phyloP scores from a whole-genome alignment of 2,113 vertebrate species.

The Pygoscelis antarcticus region DNA sequence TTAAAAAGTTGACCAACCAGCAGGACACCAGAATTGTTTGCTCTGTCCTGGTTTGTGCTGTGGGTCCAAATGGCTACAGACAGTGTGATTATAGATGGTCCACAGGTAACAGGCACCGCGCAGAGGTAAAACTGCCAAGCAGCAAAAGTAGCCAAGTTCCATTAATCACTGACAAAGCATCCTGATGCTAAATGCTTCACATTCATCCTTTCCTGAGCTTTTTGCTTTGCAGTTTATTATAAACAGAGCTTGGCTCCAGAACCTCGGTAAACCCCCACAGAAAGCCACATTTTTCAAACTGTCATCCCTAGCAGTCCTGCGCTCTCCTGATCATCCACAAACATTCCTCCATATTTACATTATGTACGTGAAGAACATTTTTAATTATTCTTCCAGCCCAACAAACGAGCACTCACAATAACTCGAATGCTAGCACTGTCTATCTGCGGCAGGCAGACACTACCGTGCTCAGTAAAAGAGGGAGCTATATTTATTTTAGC shows the following conservation, averaged over 20 bases:
- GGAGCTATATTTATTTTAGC: neutral
- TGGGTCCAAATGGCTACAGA: neutral
- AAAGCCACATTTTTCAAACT: slow-evolving; percentile 3
- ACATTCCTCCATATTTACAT: neutral
- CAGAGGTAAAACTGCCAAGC: slow-evolving; percentile 20
- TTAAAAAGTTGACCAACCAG: neutral
- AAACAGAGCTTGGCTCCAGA: slow-evolving; percentile 19
- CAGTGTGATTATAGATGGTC: neutral
- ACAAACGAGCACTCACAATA: neutral
- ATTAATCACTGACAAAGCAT: slow-evolving; percentile 48
- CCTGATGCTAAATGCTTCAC: neutral
- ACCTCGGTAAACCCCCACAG: neutral
- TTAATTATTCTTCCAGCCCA: neutral
- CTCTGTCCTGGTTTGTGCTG: neutral
- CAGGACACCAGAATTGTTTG: neutral
- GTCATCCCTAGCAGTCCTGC: neutral
- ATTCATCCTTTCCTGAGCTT: slow-evolving; percentile 8
- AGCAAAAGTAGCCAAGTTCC: slow-evolving; percentile 8
- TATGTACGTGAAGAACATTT: neutral
- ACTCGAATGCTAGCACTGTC: neutral
- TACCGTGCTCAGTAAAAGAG: neutral
- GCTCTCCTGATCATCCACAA: neutral
- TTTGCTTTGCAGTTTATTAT: slow-evolving; percentile 26
- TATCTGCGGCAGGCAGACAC: neutral
- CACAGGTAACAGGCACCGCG: rapidly evolving